Conservation (phyloP, 2,888 invertebrate genomes). For the Brachynemurus nebulosus region DNA sequence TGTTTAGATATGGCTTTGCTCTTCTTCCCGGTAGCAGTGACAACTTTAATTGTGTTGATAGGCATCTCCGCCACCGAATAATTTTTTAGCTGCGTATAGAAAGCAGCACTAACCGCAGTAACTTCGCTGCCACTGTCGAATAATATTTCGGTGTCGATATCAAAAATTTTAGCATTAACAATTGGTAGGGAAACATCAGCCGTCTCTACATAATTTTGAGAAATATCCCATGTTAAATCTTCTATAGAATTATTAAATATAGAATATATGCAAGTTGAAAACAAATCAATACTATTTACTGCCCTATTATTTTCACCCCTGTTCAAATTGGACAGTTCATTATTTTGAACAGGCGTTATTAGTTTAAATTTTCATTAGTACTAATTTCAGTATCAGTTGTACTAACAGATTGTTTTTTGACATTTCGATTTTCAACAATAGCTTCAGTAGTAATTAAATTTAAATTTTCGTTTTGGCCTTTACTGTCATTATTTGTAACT, state of each 20-base stretch:
- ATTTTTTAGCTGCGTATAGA: neutral
- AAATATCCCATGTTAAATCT: neutral
- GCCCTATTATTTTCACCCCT: too few relatives aligned
- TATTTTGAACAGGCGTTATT: too few relatives aligned
- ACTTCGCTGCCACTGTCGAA: neutral
- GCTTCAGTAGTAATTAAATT: too few relatives aligned
- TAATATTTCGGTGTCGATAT: neutral
- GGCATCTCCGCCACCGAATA: neutral
- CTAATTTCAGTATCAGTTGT: too few relatives aligned
- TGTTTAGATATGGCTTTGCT: neutral
- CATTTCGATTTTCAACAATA: too few relatives aligned
- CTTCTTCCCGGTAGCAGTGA: slow-evolving; percentile 1
- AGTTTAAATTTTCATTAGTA: too few relatives aligned
- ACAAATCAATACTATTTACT: too few relatives aligned
- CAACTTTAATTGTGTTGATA: neutral
- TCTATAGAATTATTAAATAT: neutral
- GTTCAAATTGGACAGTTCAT: too few relatives aligned
- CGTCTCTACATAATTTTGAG: neutral
- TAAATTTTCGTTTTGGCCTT: too few relatives aligned
- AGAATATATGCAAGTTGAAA: neutral
- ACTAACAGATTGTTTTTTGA: too few relatives aligned
- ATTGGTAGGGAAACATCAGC: neutral
- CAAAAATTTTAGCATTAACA: neutral
- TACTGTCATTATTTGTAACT: too few relatives aligned
- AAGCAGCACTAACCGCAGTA: neutral